Base-by-base conservation (phyloP, 2,888 invertebrate species). In the Agrochola macilenta region DNA sequence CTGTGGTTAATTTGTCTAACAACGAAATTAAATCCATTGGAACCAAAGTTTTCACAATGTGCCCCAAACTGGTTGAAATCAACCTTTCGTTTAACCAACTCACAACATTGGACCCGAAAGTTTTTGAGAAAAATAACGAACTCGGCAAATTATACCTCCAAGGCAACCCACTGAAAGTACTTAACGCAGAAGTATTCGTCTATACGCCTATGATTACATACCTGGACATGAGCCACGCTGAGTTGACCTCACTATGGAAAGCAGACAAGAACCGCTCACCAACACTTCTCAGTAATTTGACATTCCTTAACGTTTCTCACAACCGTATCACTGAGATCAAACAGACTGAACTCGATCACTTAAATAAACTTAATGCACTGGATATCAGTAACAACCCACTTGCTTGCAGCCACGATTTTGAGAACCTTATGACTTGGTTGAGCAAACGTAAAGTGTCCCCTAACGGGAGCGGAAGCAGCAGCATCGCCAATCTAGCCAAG, bases 81-180 rank as follows among this genome's bases (percentile, higher is more conserved):
- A 98, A 98, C 90, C 95, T 98, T 61, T 98, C 98, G 54, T 97
- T 98, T 89, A 98, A 98, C 90, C 92, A 97, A 86, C 97, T 98
- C 70, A 94, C 95, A 12, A 96, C 96, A 35, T 92, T 98, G 54
- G 97, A 98, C 66, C 94, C 96, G 14, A 97, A 97, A 87, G 95
- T 97, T 79, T 98, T 98, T 91, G 97, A 96, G 86, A 97, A 97
- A 82, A 98, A 98, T 85, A 97, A 95, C 43, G 97, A 97, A 82
- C 94, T 98, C 78, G 97, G 95, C 46, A 97, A 97, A 93, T 93
- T 98, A 20, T 98, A 97, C 90, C 96, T 98, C 65, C 97, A 98
- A 85, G 98, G 98, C 23, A 98, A 98, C 93, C 98, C 98, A 1
- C 95, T 98, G 78, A 97, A 97, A 82, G 97, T 97, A 17, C 91